Base-by-base conservation (phyloP, 2,113 vertebrate genomes). In the Pygoscelis adeliae region DNA sequence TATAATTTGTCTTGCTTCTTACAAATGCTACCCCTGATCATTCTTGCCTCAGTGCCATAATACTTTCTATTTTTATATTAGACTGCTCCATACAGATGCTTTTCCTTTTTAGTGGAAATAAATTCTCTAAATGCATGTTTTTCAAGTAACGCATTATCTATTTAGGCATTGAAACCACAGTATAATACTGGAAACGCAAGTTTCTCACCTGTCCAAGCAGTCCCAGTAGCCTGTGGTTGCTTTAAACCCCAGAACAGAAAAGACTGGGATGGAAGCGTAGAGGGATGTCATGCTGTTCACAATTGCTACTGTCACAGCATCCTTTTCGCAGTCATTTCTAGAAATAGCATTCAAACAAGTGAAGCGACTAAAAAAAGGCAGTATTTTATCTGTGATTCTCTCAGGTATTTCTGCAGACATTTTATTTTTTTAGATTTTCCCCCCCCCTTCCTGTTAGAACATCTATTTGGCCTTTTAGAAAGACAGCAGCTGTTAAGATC, bases 161-260 rank as follows among this genome's bases (percentile, higher is more conserved):
- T 46, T 65, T 44, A 69, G 74, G 25, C 4, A 2, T 50, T 62
- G 46, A 71, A 88, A 78, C 76, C 11, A 40, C 10, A 30, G 25
- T 32, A 3, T 50, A 63, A 65, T 36, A 26, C 30, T 52, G 47
- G 26, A 44, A 90, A 70, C 1, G 1, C 38, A 47, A 26, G 30
- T 49, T 79, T 94, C 98, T 81, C 92, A 99, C 99, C 97, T 91
- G 59, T 98, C 84, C 89, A 98, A 30, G 95, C 99, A 99, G 42
- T 93, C 89, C 91, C 98, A 97, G 2, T 96, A 98, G 88, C 84
- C 97, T 4, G 46, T 97, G 27, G 83, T 99, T 9, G 99, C 99
- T 97, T 99, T 99, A 96, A 99, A 99, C 4, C 99, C 99, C 98
- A 99, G 92, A 91, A 99, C 98, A 55, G 99, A 98, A 95, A 99